These are phyloP conservation scores for Caenorhabditis uteleia DNA, from an alignment of 2,888 invertebrate species.

Conservation along the genomic window DNA sequence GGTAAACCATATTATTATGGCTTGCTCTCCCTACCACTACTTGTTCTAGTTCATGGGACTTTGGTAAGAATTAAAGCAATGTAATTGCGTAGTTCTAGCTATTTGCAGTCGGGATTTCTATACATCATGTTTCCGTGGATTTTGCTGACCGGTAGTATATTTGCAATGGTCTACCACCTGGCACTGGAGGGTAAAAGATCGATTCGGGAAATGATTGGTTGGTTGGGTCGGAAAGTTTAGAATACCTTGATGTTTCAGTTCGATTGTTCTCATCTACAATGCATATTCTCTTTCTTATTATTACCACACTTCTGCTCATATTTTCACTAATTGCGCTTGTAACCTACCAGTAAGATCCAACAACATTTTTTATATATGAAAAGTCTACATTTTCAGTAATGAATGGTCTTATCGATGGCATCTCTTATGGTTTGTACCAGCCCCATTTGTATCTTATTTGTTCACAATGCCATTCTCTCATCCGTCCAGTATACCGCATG, in stretches of 20 bases:
- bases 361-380: too few species aligned
- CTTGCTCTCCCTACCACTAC: slow-evolving; percentile 57
- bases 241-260: slow-evolving; percentile 18
- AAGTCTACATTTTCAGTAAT: slow-evolving; percentile 8
- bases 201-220: slow-evolving; percentile 47
- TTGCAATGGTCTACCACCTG: slow-evolving; percentile 55
- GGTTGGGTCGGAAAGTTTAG: not conserved
- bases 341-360: slow-evolving; percentile 33
- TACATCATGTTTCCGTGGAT: slow-evolving; percentile 59
- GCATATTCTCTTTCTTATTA: slow-evolving; percentile 42
- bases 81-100: not conserved
- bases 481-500: slow-evolving; percentile 44
- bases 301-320: slow-evolving; percentile 47
- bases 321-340: slow-evolving; percentile 43
- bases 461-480: slow-evolving; percentile 55
- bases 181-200: slow-evolving; percentile 51
- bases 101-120: slow-evolving; percentile 60
- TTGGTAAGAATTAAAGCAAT: slow-evolving; percentile 37
- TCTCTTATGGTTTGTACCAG: slow-evolving; percentile 44
- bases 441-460: slow-evolving; percentile 57
- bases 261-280: slow-evolving; percentile 35
- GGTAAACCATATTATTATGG: slow-evolving; percentile 56
- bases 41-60: slow-evolving; percentile 52
- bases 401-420: slow-evolving; percentile 14
- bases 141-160: slow-evolving; percentile 42